Percentiles rank a stretch among this genome's conserved stretches.
These are phyloP conservation scores for Priocnemis perturbator DNA, from an alignment of 2,888 invertebrate genomes.

Conservation along the genomic window DNA sequence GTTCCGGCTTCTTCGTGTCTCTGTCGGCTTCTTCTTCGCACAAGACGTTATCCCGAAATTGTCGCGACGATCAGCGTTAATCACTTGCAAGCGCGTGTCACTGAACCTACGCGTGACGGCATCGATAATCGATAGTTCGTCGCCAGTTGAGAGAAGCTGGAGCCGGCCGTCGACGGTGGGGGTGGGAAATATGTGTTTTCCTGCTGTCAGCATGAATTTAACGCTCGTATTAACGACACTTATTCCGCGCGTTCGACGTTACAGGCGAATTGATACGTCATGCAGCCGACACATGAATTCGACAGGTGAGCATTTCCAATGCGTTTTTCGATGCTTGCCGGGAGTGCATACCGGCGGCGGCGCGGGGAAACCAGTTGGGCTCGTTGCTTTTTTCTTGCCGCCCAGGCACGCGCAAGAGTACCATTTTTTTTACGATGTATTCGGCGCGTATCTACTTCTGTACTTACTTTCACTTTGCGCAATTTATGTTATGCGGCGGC, in stretches of 20 bases:
- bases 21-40: too few relatives aligned
- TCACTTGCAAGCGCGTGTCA: constrained; percentile 40
- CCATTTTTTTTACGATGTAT: constrained; percentile 25
- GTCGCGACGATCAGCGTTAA: not conserved
- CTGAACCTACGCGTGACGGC: constrained; percentile 49
- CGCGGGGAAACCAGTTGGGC: not conserved
- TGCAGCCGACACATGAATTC: too few relatives aligned
- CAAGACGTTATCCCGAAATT: too few relatives aligned
- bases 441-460: constrained; percentile 27
- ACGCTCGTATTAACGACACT: too few relatives aligned
- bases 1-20: too few relatives aligned
- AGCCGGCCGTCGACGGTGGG: constrained; percentile 9
- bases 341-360: too few relatives aligned
- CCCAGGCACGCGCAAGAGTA: not conserved
- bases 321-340: too few relatives aligned
- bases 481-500: constrained; percentile 1
- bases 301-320: too few relatives aligned
- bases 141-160: constrained; percentile 31
- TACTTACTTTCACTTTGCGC: constrained; percentile 28
- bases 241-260: too few relatives aligned
- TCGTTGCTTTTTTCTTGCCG: constrained; percentile 3
- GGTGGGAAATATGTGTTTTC: constrained; percentile 2
- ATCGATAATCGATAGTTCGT: constrained; percentile 54
- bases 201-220: too few relatives aligned
- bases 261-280: too few relatives aligned